phyloP scores from a whole-genome alignment of 2,797 vertebrate genomes.

The Protonibea diacanthus region DNA sequence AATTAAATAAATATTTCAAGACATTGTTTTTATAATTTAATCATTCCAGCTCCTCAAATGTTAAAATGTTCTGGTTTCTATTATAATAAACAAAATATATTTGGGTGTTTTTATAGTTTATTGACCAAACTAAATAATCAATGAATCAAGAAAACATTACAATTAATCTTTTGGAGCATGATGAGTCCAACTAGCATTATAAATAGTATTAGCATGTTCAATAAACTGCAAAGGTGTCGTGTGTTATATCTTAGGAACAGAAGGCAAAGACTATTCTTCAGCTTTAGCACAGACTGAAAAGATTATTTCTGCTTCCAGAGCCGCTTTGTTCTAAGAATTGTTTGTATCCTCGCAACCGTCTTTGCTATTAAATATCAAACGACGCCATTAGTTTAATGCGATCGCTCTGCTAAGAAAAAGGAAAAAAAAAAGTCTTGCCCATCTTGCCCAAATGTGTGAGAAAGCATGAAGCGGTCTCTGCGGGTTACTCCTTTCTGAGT shows the following conservation, averaged over 20 bases:
- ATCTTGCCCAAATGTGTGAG: constrained; percentile 21
- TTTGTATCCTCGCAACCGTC: neutral
- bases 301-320: constrained; percentile 11
- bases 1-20: no score
- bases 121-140: neutral
- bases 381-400: no score
- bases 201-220: neutral
- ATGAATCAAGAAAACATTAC: neutral
- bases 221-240: neutral
- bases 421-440: neutral
- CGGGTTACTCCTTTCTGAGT: constrained; percentile 41
- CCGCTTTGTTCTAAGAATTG: neutral
- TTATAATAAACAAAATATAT: neutral
- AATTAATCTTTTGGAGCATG: neutral
- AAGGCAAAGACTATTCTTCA: neutral
- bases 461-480: constrained; percentile 44
- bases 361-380: neutral
- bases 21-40: neutral
- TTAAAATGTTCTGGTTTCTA: neutral
- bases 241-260: neutral
- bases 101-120: neutral
- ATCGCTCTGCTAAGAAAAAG: no score
- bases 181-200: neutral
- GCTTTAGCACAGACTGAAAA: neutral
- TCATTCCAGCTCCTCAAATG: neutral